A percentile compares a stretch with the other conserved stretches of the same genome.
phyloP scores from a whole-genome alignment of 2,797 vertebrate species.

The Chaunax sp. region DNA sequence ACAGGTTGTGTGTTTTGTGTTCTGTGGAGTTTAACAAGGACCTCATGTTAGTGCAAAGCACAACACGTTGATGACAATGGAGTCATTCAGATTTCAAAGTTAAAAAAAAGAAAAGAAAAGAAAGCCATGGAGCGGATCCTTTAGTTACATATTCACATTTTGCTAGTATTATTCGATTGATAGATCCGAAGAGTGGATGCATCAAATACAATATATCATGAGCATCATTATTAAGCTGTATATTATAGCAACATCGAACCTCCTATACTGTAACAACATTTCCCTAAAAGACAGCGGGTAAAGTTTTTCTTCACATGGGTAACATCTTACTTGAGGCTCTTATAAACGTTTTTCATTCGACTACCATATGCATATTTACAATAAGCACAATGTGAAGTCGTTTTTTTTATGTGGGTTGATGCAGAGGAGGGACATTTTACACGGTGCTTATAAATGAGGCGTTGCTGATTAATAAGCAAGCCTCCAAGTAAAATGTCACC shows the following conservation, averaged over 20 bases:
- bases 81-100: constrained; percentile 52
- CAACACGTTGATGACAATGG: constrained; percentile 67
- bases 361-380: constrained; percentile 69
- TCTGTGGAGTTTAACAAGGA: constrained; percentile 71
- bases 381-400: constrained; percentile 43
- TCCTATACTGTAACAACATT: constrained; percentile 63
- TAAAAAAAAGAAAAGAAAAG: constrained; percentile 29
- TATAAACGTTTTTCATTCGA: constrained; percentile 47
- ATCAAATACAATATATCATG: constrained; percentile 65
- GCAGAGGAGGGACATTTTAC: constrained; percentile 53
- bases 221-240: constrained; percentile 61
- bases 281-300: constrained; percentile 57
- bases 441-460: constrained; percentile 51
- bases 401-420: constrained; percentile 25
- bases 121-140: constrained; percentile 57
- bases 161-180: constrained; percentile 61
- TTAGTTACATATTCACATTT: constrained; percentile 77
- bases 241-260: constrained; percentile 71
- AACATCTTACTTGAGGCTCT: constrained; percentile 76
- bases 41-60: constrained; percentile 76
- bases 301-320: constrained; percentile 58
- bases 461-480: constrained; percentile 53
- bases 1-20: too few relatives aligned
- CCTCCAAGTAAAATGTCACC: constrained; percentile 76
- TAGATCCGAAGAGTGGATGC: constrained; percentile 60